Evolutionary conservation across 2,113 vertebrate species (phyloP).

Genomic region (Psettodes erumei): DNA sequence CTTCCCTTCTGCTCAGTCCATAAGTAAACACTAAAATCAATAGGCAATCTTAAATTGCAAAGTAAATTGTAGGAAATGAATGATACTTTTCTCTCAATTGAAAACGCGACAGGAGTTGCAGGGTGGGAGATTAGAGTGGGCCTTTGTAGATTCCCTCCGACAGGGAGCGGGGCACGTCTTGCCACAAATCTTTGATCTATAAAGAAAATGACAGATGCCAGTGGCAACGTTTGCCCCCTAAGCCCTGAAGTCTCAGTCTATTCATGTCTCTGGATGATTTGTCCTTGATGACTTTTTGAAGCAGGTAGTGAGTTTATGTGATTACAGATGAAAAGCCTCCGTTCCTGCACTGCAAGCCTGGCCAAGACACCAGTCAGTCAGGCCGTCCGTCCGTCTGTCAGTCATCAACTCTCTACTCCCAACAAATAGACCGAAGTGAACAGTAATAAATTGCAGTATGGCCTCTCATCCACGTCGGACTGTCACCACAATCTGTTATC

Average conservation of each 20-base stretch:
- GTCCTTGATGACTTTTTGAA: constrained; percentile 76
- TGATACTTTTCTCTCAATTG: constrained; percentile 83
- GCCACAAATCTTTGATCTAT: constrained; percentile 69
- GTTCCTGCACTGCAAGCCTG: constrained; percentile 20
- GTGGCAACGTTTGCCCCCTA: constrained; percentile 66
- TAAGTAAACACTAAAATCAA: constrained; percentile 91
- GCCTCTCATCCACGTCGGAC: constrained; percentile 36
- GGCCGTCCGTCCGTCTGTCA: constrained; percentile 33
- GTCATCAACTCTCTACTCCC: constrained; percentile 44
- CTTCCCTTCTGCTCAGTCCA: constrained; percentile 73
- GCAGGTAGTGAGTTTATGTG: constrained; percentile 72
- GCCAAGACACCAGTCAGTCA: constrained; percentile 46
- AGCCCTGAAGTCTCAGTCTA: constrained; percentile 70
- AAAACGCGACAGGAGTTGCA: constrained; percentile 78
- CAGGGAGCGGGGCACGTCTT: constrained; percentile 77
- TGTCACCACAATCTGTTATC: constrained; percentile 24
- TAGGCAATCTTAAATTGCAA: constrained; percentile 92
- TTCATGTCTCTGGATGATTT: constrained; percentile 75
- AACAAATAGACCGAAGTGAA: constrained; percentile 60
- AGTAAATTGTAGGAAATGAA: constrained; percentile 86
- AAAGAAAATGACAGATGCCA: constrained; percentile 76
- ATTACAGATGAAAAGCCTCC: constrained; percentile 73
- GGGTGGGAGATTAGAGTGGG: constrained; percentile 79
- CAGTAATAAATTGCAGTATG: constrained; percentile 36
- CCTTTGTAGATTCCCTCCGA: constrained; percentile 76